Conservation (phyloP, 2,888 invertebrate genomes). For the Alsophila aescularia region DNA sequence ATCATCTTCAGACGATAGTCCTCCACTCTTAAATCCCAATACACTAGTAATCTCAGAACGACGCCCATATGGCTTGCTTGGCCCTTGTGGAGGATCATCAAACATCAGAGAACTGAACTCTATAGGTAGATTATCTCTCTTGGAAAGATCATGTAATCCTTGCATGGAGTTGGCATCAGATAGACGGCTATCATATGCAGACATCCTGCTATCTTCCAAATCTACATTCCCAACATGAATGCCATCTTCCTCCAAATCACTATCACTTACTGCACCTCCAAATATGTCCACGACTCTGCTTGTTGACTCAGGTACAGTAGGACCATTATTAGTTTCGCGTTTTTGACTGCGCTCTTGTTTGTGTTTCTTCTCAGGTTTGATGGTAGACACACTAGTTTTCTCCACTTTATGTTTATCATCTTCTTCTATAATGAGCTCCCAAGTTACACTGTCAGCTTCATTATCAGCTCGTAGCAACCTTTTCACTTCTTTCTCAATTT, state of each 20-base stretch:
- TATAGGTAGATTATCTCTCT: constrained; percentile 53
- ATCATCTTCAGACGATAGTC: constrained; percentile 66
- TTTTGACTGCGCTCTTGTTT: constrained; percentile 22
- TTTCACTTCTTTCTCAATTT: constrained; percentile 99
- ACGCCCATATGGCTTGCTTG: constrained; percentile 49
- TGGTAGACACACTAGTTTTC: constrained; percentile 5
- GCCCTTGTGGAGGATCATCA: constrained; percentile 48
- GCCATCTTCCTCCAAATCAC: constrained; percentile 91
- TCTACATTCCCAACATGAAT: constrained; percentile 86
- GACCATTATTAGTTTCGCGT: constrained; percentile 5
- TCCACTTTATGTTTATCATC: constrained; percentile 84
- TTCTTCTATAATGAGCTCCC: constrained; percentile 95
- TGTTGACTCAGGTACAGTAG: constrained; percentile 57
- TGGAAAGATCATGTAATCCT: constrained; percentile 52
- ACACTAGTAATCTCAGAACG: constrained; percentile 50
- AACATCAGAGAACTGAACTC: constrained; percentile 73
- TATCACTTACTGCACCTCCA: constrained; percentile 96
- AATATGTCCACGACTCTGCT: constrained; percentile 88
- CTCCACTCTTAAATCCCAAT: constrained; percentile 51
- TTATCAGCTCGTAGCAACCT: constrained; percentile 95
- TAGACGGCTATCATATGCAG: constrained; percentile 90
- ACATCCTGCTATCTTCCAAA: constrained; percentile 90
- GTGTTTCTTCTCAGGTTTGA: constrained; percentile 22
- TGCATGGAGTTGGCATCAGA: constrained; percentile 68
- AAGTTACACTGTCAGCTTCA: constrained; percentile 94